Conservation (phyloP, 2,888 invertebrate species). For the Amiota mariae region DNA sequence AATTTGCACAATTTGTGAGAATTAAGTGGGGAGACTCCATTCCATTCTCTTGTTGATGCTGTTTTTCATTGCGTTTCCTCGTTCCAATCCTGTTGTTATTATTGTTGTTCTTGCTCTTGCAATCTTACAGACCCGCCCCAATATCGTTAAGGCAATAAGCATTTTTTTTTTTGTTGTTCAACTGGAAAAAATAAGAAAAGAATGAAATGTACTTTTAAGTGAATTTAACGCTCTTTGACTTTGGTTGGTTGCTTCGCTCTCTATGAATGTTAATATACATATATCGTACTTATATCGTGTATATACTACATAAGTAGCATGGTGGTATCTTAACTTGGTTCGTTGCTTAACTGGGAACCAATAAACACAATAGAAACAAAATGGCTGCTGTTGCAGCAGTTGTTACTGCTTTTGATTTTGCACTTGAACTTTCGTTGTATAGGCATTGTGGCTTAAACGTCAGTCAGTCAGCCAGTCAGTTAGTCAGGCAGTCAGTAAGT, state of each 20-base stretch:
- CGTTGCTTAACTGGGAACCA: background rate
- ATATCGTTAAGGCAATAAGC: constrained; percentile 16
- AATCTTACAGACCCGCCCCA: constrained; percentile 33
- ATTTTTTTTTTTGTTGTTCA: too few relatives aligned
- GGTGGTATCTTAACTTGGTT: background rate
- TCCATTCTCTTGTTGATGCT: constrained; percentile 51
- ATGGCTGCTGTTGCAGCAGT: constrained; percentile 59
- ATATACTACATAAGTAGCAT: background rate
- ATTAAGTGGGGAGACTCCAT: constrained; percentile 32
- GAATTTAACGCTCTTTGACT: constrained; percentile 46
- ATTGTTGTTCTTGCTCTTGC: constrained; percentile 33
- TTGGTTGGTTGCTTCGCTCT: constrained; percentile 55
- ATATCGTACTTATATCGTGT: too few relatives aligned
- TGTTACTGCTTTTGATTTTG: constrained; percentile 36
- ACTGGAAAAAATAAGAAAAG: too few relatives aligned
- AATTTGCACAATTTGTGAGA: constrained; percentile 29
- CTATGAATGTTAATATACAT: constrained; percentile 2
- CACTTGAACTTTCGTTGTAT: constrained; percentile 58
- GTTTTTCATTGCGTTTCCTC: constrained; percentile 43
- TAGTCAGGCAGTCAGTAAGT: too few relatives aligned
- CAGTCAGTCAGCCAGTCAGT: too few relatives aligned
- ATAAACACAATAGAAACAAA: constrained; percentile 41
- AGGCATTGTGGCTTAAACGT: background rate
- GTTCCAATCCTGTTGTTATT: constrained; percentile 19
- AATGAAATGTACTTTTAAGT: constrained; percentile 34